Base-by-base conservation (phyloP, 1,140 invertebrate species). In the Drosophila trapezifrons region DNA sequence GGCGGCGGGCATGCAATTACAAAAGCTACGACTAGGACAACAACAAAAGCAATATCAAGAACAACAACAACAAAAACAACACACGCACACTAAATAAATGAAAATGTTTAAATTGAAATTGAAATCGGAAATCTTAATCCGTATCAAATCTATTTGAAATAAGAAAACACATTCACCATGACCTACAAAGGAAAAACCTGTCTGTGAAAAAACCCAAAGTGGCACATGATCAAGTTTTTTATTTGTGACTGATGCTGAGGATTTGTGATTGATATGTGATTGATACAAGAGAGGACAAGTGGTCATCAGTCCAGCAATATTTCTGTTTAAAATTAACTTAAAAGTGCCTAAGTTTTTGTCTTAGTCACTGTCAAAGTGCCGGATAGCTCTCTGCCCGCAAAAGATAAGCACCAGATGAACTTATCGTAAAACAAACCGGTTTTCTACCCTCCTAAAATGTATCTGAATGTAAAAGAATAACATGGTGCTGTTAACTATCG, bases 141-240 rank as follows among this genome's bases (percentile, higher is more conserved):
- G 9, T 15, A 18, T 22, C 35, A 22, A 49, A 49, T 32, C 12
- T 8, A 17, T 20, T 25, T 15, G 13, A 38, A 64, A 27, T 20
- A 42, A 46, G 52, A 29, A 76, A 80, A 65, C 71, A 76, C 42
- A 83, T 76, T 71, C 71, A 83, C 80, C 80, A 78, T 82, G 79
- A 83, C 80, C 75, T 58, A 82, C 70, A 78, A 75, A 40, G 35
- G 49, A 52, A 37, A 58, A 70, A 75, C 72, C 57, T 25, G 71
- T 73, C 67, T 27, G 2, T 4, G 25, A 47, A 59, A 32, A 27
- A 20, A 51, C 8, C 18, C 37, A 42, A 45, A n/a, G n/a, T 32
- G 20, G 12, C 43, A 15, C 10, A 43, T 9, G 1, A 18, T 22
- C 18, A 45, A 45, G 40, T 40, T 40, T 40, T 40, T 7, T 7